Percentiles rank a stretch among this genome's conserved stretches.
Conservation (phyloP, 2,797 vertebrate species). For the Hybognathus amarus region DNA sequence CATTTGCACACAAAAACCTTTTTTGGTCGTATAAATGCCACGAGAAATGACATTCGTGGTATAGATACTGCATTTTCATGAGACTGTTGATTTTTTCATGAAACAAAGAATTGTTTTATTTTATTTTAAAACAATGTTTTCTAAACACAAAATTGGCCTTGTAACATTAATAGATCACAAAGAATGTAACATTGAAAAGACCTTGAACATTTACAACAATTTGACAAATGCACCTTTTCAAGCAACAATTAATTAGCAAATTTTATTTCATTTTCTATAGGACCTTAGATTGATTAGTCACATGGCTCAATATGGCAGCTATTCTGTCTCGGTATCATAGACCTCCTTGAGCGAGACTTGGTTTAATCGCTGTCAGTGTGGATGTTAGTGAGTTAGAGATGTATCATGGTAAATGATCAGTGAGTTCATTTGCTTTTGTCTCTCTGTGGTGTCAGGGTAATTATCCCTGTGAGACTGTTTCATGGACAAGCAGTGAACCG, state of each 20-base stretch:
- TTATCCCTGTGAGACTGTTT: slow-evolving; percentile 14
- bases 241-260: background rate
- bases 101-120: too few species aligned
- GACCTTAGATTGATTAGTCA: background rate
- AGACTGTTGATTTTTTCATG: too few species aligned
- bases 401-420: background rate
- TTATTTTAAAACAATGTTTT: background rate
- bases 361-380: background rate
- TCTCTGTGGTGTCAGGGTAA: background rate
- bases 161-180: background rate
- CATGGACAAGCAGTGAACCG: slow-evolving; percentile 23
- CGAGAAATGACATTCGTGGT: too few species aligned
- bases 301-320: too few species aligned
- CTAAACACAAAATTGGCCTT: background rate
- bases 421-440: slow-evolving; percentile 5
- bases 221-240: background rate
- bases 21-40: too few species aligned
- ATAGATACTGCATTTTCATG: too few species aligned
- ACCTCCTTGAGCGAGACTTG: background rate
- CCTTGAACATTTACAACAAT: background rate
- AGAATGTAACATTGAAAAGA: background rate
- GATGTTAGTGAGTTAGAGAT: background rate
- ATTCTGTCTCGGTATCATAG: background rate
- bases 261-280: background rate
- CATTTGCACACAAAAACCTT: too few species aligned